Evolutionary conservation across 2,113 vertebrate species (phyloP).

Genomic region (Crotalus horridus): DNA sequence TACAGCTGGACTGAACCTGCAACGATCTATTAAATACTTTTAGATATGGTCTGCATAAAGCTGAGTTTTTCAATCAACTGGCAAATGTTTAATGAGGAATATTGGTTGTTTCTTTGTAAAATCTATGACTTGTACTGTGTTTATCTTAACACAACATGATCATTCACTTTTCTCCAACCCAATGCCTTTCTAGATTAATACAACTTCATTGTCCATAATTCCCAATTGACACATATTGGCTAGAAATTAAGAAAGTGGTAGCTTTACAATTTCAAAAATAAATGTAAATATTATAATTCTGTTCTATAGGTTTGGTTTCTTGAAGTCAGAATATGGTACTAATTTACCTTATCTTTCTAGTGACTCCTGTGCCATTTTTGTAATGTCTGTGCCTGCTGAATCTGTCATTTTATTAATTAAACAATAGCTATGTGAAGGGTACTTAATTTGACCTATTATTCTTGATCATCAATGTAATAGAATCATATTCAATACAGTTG

Average conservation of each 20-base stretch:
- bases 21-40: neutral
- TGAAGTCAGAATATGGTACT: neutral
- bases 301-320: neutral
- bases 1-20: neutral
- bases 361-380: neutral
- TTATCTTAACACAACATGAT: neutral
- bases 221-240: neutral
- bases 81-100: neutral
- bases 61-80: neutral
- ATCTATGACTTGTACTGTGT: neutral
- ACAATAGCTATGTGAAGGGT: neutral
- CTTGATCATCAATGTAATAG: neutral
- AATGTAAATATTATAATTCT: neutral
- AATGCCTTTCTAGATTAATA: neutral
- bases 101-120: neutral
- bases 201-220: neutral
- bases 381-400: neutral
- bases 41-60: neutral
- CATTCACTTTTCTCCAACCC: neutral
- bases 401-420: conserved; percentile 12
- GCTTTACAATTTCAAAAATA: neutral
- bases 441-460: neutral
- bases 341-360: neutral
- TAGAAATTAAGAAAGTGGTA: neutral
- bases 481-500: neutral